These are phyloP conservation scores for Falco cherrug DNA, from an alignment of 2,797 vertebrate genomes.

Conservation along the genomic window DNA sequence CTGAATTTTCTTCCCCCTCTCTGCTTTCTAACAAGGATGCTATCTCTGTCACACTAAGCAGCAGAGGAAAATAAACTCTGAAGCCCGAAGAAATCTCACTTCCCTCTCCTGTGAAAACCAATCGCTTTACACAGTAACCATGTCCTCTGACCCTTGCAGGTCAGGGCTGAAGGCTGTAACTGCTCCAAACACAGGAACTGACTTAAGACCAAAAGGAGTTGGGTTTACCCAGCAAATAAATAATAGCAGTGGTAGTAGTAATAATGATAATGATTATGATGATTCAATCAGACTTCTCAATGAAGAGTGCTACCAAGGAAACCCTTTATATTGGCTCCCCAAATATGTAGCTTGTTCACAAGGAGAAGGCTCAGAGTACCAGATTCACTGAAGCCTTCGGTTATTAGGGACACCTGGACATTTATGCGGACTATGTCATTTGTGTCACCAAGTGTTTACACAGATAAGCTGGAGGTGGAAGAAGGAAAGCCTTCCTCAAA, in stretches of 20 bases:
- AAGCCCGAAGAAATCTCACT: slow-evolving; percentile 34
- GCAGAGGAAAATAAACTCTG: slow-evolving; percentile 50
- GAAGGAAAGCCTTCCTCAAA: background rate
- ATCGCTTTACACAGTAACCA: background rate
- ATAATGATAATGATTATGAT: background rate
- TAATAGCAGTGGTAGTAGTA: background rate
- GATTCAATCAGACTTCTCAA: background rate
- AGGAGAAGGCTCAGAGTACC: background rate
- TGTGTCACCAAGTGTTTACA: background rate
- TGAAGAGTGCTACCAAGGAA: background rate
- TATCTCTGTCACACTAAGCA: background rate
- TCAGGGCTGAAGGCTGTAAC: slow-evolving; percentile 10
- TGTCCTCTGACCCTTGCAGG: background rate
- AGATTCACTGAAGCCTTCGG: background rate
- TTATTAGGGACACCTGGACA: background rate
- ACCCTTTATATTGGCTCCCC: background rate
- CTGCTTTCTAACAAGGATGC: slow-evolving; percentile 56
- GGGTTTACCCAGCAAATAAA: background rate
- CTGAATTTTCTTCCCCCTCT: slow-evolving; percentile 52
- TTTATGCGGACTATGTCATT: background rate
- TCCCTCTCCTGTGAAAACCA: background rate
- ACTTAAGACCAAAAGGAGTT: background rate
- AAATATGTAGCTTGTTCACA: background rate
- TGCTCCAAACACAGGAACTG: background rate
- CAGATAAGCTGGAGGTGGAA: background rate